These are phyloP conservation scores for Ectemnius continuus DNA, from an alignment of 2,888 invertebrate species.

Conservation along the genomic window DNA sequence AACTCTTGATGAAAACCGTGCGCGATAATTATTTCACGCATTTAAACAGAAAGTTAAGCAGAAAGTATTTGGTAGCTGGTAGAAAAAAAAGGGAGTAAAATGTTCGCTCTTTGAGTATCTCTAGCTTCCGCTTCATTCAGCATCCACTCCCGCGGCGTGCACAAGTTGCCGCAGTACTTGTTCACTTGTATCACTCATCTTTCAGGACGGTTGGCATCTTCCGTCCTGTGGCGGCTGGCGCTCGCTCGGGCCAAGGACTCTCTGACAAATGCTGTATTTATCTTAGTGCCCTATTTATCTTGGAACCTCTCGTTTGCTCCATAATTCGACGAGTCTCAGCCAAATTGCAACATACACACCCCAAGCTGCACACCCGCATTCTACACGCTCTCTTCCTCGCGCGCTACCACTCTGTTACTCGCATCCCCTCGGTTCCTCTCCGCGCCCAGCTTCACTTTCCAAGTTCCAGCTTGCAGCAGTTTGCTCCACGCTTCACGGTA, in stretches of 20 bases:
- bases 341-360: neutral
- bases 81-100: no score
- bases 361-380: neutral
- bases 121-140: no score
- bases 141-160: neutral
- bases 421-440: no score
- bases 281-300: constrained; percentile 2
- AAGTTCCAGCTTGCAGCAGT: neutral
- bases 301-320: neutral
- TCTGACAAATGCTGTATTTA: constrained; percentile 2
- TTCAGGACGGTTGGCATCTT: neutral
- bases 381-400: constrained; percentile 17
- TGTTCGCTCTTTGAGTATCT: no score
- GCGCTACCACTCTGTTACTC: no score
- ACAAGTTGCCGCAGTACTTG: neutral
- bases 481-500: no score
- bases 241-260: neutral
- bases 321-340: constrained; percentile 3
- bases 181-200: no score
- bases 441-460: no score
- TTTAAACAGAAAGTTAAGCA: no score
- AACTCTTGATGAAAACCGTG: no score
- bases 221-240: neutral
- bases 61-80: no score
- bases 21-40: no score